phyloP scores from a whole-genome alignment of 1,140 invertebrate species.

The Sarcophaga bullata region DNA sequence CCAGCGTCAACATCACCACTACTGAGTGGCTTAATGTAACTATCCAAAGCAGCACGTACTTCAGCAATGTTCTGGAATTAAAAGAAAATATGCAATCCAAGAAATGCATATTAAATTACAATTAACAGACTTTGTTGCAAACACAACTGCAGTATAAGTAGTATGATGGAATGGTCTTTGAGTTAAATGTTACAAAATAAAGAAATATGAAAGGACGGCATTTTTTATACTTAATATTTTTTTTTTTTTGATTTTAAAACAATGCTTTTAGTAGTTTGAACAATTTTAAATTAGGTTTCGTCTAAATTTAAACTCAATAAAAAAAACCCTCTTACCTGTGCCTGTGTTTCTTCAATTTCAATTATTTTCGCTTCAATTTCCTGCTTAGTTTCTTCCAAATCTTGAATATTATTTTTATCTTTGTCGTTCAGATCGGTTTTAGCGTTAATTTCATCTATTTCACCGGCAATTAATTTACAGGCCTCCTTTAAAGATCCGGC shows the following conservation, averaged over 20 bases:
- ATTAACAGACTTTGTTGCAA: neutral
- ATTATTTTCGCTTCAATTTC: conserved; percentile 64
- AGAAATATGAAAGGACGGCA: neutral
- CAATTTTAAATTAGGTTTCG: neutral
- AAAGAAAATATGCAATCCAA: neutral
- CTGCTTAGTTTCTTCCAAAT: conserved; percentile 62
- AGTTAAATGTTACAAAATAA: neutral
- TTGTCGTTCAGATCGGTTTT: conserved; percentile 56
- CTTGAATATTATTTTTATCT: conserved; percentile 59
- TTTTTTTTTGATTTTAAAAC: neutral
- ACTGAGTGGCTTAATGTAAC: conserved; percentile 59
- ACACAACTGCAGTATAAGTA: neutral
- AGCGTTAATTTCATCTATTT: conserved; percentile 57
- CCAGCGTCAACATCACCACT: conserved; percentile 50
- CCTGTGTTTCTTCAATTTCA: conserved; percentile 64
- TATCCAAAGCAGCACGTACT: conserved; percentile 61
- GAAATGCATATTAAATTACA: conserved; percentile 11
- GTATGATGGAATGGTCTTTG: neutral
- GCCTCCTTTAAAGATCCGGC: conserved; percentile 57
- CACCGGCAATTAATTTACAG: conserved; percentile 56
- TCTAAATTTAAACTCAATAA: neutral
- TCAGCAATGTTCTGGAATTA: conserved; percentile 56
- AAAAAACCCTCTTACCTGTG: conserved; percentile 48
- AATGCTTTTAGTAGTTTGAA: neutral
- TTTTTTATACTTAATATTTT: neutral